phyloP scores from a whole-genome alignment of 2,113 vertebrate genomes.

The Trinectes maculatus region DNA sequence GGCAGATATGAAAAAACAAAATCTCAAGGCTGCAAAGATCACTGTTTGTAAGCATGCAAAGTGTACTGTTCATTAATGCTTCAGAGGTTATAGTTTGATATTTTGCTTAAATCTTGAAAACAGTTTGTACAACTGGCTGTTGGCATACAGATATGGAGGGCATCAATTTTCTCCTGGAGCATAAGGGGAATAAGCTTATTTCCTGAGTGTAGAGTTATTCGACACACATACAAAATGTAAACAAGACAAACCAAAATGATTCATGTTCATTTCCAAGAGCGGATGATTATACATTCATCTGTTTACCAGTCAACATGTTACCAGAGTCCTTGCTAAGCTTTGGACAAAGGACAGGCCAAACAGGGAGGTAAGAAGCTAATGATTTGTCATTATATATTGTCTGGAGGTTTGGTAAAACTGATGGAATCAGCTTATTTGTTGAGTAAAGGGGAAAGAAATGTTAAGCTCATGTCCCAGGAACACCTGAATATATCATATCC shows the following conservation, averaged over 20 bases:
- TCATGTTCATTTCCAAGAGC: too few species aligned
- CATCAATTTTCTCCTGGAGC: not conserved
- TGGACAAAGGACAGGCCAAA: too few species aligned
- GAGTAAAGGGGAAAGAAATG: not conserved
- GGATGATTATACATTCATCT: too few species aligned
- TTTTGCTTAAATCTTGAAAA: too few species aligned
- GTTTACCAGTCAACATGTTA: slow-evolving; percentile 4
- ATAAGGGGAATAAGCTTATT: not conserved
- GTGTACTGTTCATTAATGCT: too few species aligned
- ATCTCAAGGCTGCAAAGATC: slow-evolving; percentile 5
- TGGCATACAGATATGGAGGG: not conserved
- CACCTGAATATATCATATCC: too few species aligned
- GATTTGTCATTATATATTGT: too few species aligned
- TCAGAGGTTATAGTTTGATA: too few species aligned
- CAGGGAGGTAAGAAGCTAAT: too few species aligned
- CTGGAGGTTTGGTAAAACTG: not conserved
- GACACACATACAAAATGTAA: not conserved
- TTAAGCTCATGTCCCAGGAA: not conserved
- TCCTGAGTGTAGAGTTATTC: not conserved
- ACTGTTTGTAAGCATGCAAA: too few species aligned
- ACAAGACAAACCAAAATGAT: not conserved
- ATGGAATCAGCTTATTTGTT: not conserved
- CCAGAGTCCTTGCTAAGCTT: not conserved
- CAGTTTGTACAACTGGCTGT: not conserved
- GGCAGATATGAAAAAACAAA: slow-evolving; percentile 26